These are phyloP conservation scores for pig (Sus scrofa) DNA, from an alignment of 2,113 vertebrate species.

Conservation along the genomic window T2T-Sscrofa CM000813.6:119693001-119693500, in stretches of 20 bases:
- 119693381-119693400: slow-evolving; percentile 39
- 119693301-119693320: background rate
- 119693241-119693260: background rate
- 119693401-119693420: slow-evolving; percentile 41
- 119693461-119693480: background rate
- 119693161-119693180: background rate
- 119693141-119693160: background rate
- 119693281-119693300: background rate
- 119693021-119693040: background rate
- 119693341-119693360: background rate
- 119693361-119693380: slow-evolving; percentile 13
- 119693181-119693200: background rate
- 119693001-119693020: background rate
- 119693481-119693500: background rate
- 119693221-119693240: background rate
- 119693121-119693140: background rate
- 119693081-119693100: background rate
- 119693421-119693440: background rate
- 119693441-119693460: background rate
- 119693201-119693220: background rate
- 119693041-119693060: background rate
- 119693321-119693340: background rate
- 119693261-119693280: background rate
- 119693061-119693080: background rate
- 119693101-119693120: background rate